Conservation (phyloP, 2,888 invertebrate species). For the Rotaria magnacalcarata region DNA sequence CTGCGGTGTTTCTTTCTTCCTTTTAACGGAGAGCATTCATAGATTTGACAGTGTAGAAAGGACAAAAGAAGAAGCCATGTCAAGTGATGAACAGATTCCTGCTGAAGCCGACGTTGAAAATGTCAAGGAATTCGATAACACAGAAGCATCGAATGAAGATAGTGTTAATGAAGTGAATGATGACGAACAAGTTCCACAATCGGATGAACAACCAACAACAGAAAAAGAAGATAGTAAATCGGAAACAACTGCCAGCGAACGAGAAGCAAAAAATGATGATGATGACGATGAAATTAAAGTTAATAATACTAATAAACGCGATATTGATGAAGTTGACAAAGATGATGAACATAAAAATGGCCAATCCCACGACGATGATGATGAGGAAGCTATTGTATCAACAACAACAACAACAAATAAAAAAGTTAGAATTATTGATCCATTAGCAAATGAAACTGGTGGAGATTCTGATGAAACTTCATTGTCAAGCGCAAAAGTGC, state of each 20-base stretch:
- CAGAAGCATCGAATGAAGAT: background rate
- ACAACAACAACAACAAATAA: slow-evolving; percentile 11
- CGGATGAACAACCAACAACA: background rate
- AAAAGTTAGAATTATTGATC: background rate
- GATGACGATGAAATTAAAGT: background rate
- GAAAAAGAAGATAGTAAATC: background rate
- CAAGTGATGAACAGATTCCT: slow-evolving; percentile 6
- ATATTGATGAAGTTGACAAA: background rate
- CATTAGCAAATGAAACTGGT: background rate
- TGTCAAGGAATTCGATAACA: background rate
- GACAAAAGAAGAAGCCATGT: background rate
- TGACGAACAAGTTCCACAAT: background rate
- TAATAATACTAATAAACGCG: background rate
- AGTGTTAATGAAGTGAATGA: background rate
- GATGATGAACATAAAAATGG: background rate
- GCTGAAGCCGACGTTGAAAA: background rate
- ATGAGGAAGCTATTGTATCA: slow-evolving; percentile 3
- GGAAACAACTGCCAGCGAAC: background rate
- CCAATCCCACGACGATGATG: background rate
- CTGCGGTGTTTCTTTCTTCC: background rate
- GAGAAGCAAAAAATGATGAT: background rate
- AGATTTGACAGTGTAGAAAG: background rate
- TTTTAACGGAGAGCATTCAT: background rate
- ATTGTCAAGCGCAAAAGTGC: background rate
- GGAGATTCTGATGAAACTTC: background rate